A percentile compares a stretch with the other conserved stretches of the same genome.
Evolutionary conservation across 2,797 vertebrate genomes (phyloP).

Genomic region (Australoheros facetus): DNA sequence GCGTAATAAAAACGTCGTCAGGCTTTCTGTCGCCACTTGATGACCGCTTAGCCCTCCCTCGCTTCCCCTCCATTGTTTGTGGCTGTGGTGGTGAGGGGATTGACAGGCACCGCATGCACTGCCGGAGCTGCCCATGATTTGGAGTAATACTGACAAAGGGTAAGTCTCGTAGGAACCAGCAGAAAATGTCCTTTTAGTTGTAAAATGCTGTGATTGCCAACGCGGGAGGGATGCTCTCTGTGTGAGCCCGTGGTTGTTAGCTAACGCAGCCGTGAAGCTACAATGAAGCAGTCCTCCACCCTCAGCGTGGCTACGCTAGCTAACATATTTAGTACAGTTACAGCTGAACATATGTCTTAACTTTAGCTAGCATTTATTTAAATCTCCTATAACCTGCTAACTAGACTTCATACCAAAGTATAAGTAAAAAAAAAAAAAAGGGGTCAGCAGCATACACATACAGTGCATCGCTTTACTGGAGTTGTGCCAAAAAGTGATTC

Average conservation of each 20-base stretch:
- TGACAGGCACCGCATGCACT: conserved; percentile 14
- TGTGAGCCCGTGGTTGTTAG: conserved; percentile 4
- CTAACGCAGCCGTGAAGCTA: neutral
- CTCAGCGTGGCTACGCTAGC: neutral
- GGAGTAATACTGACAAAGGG: conserved; percentile 48
- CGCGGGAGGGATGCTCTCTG: neutral
- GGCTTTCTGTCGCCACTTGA: conserved; percentile 25
- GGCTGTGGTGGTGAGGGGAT: conserved; percentile 15
- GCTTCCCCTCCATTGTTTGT: conserved; percentile 60
- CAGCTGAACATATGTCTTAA: neutral
- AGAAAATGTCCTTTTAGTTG: neutral
- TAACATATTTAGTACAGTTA: neutral
- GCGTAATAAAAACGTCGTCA: conserved; percentile 37
- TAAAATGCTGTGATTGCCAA: neutral
- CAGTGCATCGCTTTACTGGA: no score
- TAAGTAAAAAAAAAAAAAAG: neutral
- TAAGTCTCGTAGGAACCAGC: conserved; percentile 10
- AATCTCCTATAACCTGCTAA: neutral
- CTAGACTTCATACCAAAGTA: neutral
- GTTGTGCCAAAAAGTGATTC: no score
- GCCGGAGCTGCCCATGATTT: conserved; percentile 21
- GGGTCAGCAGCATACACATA: neutral
- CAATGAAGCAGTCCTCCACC: conserved; percentile 28
- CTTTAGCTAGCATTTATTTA: neutral
- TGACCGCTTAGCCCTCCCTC: conserved; percentile 34